Evolutionary conservation across 2,888 invertebrate species (phyloP), one percentile per base, ranked within the genome.

Genomic region (Holacanthella duospinosa): DNA sequence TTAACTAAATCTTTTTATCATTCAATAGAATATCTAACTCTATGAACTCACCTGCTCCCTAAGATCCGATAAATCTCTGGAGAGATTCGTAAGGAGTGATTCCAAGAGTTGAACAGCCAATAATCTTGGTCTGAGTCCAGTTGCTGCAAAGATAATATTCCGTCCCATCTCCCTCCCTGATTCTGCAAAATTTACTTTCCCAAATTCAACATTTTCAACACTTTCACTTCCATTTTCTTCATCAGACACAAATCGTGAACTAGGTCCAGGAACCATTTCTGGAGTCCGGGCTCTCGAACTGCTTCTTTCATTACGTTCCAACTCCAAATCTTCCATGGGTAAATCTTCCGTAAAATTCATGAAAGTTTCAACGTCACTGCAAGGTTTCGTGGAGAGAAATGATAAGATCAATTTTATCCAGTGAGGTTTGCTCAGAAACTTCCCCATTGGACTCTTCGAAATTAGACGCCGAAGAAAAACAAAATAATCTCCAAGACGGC

Each of bases 401-500:
- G 79, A 75, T 54, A 83, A 75, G 27, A 83, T 74, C 1, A 79
- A 75, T 58, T 78, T 75, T 19, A 81, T 80, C 83, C 83, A 83
- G 59, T 79, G 78, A 48, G 78, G 77, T 21, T 77, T 77, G 2
- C 80, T 79, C 29, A 83, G 73, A 28, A 79, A 75, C 55, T 77
- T 75, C 69, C 81, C 80, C 43, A 82, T 77, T 6, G 75, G 74
- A 4, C 69, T 73, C 62, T 78, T 79, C 1, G 80, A 78, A 9
- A 81, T 79, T 29, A 83, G 76, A n/a, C 80, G 79, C 28, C 82
- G 75, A 27, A 83, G 74, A 74, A 83, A 82, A 36, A 82, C 79
- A 57, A 84, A 75, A 70, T 81, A 81, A 74, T 83, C 82, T 3
- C 82, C 82, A 19, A 83, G 75, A 26, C 77, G 75, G 53, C 78